Conservation (phyloP, 2,888 invertebrate species). For the Bombylius major region DNA sequence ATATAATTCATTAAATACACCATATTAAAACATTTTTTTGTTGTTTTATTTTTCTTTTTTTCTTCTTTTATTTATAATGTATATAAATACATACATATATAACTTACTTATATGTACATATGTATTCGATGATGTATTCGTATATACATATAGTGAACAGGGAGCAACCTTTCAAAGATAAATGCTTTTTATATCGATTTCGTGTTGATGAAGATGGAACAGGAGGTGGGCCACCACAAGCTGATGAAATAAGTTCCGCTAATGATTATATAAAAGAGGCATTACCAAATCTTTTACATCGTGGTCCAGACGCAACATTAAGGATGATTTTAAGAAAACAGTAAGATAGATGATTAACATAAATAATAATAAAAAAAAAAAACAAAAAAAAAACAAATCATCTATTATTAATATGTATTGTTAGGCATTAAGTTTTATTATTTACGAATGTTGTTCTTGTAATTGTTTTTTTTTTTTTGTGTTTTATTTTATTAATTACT, state of each 20-base stretch:
- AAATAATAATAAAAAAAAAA: no score
- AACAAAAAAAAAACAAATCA: no score
- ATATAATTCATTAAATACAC: no score
- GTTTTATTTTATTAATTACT: no score
- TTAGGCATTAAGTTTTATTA: no score
- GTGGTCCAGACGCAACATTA: conserved; percentile 66
- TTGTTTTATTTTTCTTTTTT: background rate
- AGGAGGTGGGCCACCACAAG: conserved; percentile 42
- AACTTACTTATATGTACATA: no score
- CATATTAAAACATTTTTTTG: no score
- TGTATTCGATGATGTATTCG: no score
- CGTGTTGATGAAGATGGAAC: conserved; percentile 56
- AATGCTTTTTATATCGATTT: conserved; percentile 71
- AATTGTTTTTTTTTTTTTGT: no score
- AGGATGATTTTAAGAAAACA: conserved; percentile 68
- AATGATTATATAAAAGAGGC: conserved; percentile 58
- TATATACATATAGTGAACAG: conserved; percentile 45
- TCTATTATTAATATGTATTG: no score
- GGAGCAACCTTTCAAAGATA: conserved; percentile 71
- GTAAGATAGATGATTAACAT: conserved; percentile 40
- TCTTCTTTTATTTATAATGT: background rate
- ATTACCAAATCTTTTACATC: conserved; percentile 50
- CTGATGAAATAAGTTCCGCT: conserved; percentile 49
- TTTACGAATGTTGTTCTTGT: no score
- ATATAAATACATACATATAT: no score